Evolutionary conservation across 2,797 vertebrate genomes (phyloP), one percentile per base, ranked within the genome.

Genomic region (Hypotaenidia okinawae): DNA sequence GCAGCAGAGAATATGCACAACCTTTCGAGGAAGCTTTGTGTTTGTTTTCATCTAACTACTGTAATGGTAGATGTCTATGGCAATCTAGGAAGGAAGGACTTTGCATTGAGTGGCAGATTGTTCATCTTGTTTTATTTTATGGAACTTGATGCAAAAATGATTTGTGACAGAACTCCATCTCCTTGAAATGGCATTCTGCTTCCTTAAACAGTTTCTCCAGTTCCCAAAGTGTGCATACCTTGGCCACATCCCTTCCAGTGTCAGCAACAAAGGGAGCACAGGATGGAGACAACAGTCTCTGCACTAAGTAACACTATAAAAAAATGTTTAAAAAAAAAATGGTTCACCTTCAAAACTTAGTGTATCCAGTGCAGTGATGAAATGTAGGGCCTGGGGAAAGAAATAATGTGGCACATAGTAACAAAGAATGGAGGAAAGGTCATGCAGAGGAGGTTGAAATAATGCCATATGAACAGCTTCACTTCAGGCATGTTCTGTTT

Each of bases 401-500:
- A 73, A 91, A 32, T 82, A 74, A 72, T n/a, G 10, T 51, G 33
- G 33, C 59, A 69, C 27, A 43, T 39, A 72, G 66, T 72, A 84
- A 86, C 35, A 58, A 86, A 90, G 87, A 80, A 21, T n/a, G 33
- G 62, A 90, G 69, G 54, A 90, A 78, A 88, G 91, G 89, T 96
- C 87, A 35, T 43, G 51, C 83, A 86, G 79, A 86, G 66, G 62
- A 90, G 73, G 45, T 62, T 91, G 87, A 94, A 95, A 83, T 78
- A 70, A 51, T 58, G 37, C 28, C 16, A 4, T 73, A 66, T 21
- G 69, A 93, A 86, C 61, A 84, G n/a, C 54, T 88, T 93, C 91
- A 87, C 89, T 93, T 95, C 37, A 94, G 93, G 91, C 93, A 12
- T 62, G 47, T 94, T 94, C 62, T 78, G 37, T 30, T 91, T 96